Percentiles rank a stretch among this genome's conserved stretches.
These are phyloP conservation scores for Cherax destructor DNA, from an alignment of 1,140 invertebrate genomes.

Conservation along the genomic window DNA sequence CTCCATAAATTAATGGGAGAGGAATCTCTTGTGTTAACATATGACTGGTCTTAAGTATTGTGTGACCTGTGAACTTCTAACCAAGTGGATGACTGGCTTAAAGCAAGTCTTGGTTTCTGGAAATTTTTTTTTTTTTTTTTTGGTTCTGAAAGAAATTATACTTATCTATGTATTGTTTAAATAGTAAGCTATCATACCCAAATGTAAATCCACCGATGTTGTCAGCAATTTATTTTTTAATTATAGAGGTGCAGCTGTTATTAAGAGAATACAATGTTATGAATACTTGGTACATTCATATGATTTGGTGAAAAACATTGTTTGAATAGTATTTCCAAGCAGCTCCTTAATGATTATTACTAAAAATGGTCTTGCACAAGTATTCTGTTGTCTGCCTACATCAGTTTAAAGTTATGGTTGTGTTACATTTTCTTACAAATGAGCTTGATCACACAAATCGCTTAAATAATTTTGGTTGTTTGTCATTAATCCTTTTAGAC, in stretches of 20 bases:
- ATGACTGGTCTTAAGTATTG: too few relatives aligned
- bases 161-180: slow-evolving; percentile 2
- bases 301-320: neutral
- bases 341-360: too few relatives aligned
- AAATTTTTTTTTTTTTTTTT: neutral
- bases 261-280: slow-evolving; percentile 9
- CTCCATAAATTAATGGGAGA: neutral
- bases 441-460: too few relatives aligned
- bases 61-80: too few relatives aligned
- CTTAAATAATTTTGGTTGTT: too few relatives aligned
- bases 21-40: neutral
- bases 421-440: too few relatives aligned
- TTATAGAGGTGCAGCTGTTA: slow-evolving; percentile 21
- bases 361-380: too few relatives aligned
- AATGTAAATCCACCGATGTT: neutral
- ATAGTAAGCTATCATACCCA: slow-evolving; percentile 3
- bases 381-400: too few relatives aligned
- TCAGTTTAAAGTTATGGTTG: too few relatives aligned
- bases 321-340: too few relatives aligned
- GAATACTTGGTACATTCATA: neutral
- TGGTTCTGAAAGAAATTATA: neutral
- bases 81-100: too few relatives aligned
- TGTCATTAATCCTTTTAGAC: too few relatives aligned
- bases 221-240: neutral
- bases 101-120: neutral